Percentiles rank a stretch among this genome's conserved stretches.
These are phyloP conservation scores for Orthonychiurus folsomi DNA, from an alignment of 2,888 invertebrate genomes.

Conservation along the genomic window DNA sequence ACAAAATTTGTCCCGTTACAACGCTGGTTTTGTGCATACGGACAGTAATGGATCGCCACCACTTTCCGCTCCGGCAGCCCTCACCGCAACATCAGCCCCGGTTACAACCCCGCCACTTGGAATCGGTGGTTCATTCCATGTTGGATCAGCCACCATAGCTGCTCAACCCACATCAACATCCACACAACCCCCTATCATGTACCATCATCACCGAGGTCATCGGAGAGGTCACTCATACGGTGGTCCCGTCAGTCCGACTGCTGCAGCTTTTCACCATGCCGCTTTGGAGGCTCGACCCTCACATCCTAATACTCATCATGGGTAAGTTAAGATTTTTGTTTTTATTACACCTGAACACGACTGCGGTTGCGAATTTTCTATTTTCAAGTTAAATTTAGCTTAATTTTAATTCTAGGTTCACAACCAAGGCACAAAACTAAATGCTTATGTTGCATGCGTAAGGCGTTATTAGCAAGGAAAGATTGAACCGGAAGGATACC, in stretches of 20 bases:
- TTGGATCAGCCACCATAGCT: too few species aligned
- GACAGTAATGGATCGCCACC: background rate
- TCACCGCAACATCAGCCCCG: background rate
- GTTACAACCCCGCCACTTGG: background rate
- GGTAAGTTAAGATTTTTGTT: too few species aligned
- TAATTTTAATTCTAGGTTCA: too few species aligned
- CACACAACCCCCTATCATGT: background rate
- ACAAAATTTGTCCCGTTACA: conserved; percentile 3
- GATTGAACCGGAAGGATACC: too few species aligned
- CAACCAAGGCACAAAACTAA: too few species aligned
- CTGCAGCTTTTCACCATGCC: conserved; percentile 35
- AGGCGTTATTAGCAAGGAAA: too few species aligned
- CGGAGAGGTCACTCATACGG: conserved; percentile 38
- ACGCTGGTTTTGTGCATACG: conserved; percentile 4
- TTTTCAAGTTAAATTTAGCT: too few species aligned
- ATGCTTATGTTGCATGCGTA: too few species aligned
- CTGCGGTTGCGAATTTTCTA: too few species aligned
- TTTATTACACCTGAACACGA: too few species aligned
- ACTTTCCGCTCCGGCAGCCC: background rate
- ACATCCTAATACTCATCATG: conserved; percentile 40
- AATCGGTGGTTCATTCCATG: background rate
- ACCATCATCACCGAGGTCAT: conserved; percentile 18
- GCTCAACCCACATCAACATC: background rate
- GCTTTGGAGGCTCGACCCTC: conserved; percentile 39
- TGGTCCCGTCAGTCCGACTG: conserved; percentile 31